phyloP scores from a whole-genome alignment of 2,797 vertebrate species.

The Pitangus sulphuratus region DNA sequence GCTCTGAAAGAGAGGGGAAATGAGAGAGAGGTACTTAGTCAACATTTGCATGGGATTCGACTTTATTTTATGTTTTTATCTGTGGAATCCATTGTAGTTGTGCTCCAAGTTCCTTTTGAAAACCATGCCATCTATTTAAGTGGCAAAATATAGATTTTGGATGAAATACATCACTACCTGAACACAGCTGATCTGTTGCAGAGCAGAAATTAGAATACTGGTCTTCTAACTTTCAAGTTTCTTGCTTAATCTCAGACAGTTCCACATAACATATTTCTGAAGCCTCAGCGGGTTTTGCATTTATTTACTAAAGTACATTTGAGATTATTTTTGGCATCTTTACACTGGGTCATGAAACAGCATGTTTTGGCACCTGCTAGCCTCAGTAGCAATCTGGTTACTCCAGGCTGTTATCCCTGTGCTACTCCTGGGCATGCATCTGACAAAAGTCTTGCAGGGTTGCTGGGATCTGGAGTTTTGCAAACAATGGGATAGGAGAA shows the following conservation, averaged over 20 bases:
- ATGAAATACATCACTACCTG: not conserved
- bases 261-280: not conserved
- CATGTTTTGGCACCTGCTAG: conserved; percentile 50
- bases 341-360: conserved; percentile 53
- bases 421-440: conserved; percentile 10
- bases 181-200: not conserved
- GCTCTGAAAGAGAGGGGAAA: not conserved
- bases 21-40: not conserved
- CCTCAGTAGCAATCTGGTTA: conserved; percentile 48
- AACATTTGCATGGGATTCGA: not conserved
- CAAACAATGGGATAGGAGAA: not conserved
- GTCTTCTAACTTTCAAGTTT: not conserved
- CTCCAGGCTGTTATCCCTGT: conserved; percentile 44
- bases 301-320: conserved; percentile 34
- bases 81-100: not conserved
- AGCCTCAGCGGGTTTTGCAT: not conserved
- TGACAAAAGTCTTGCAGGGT: conserved; percentile 49
- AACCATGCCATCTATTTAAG: not conserved
- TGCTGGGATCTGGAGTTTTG: not conserved
- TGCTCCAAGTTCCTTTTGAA: not conserved
- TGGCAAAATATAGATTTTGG: not conserved
- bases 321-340: conserved; percentile 55
- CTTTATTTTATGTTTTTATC: not conserved
- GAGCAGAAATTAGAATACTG: not conserved
- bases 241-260: not conserved